Base-by-base conservation (phyloP, 1,140 invertebrate species). In the Brachionus asplanchnoidis region DNA sequence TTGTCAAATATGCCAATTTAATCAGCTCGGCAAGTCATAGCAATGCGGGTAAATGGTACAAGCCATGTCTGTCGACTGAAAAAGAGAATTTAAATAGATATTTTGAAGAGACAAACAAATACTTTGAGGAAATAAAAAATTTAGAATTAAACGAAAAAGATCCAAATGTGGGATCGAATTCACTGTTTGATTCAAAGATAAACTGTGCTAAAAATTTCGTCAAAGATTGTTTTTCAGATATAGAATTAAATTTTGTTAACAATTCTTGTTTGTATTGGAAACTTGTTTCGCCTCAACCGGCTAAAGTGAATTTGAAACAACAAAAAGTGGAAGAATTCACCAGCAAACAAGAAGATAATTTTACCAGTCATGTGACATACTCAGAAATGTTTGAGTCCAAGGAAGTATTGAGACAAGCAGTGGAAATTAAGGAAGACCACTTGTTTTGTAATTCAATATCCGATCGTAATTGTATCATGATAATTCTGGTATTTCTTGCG, bases 1-100 rank as follows among this genome's bases (percentile, higher is more conserved):
- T 82, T 82, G 53, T 82, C n/a, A 65, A 82, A 82, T 82, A 77
- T 28, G 23, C 11, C 8, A 77, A 77, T 77, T 77, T 77, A 4
- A 46, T 77, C 6, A 40, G 42, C 17, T 32, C 36, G n/a, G 36
- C 26, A 11, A 14, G 8, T 46, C 23, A 77, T 23, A 50, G 23
- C 14, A 12, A 32, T 26, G 42, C 8, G 0, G 9, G 1, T 28
- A 77, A 77, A 77, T 77, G 73, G 73, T 50, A 50, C 42, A 77
- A 50, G 26, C 42, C 40, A 77, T 77, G 73, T 50, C 20, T 77
- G 4, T 26, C 17, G 14, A 17, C 42, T 14, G 73, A 77, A 26
- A 77, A 77, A 46, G 68, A 73, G 9, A 73, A 73, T 73, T 73
- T 73, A 42, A 73, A 73, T 73, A 9, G 32, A 42, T 73, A 73